Evolutionary conservation across 35 echinoderm and acorn worm species (phyloP).

Genomic region (Ptychodera flava): DNA sequence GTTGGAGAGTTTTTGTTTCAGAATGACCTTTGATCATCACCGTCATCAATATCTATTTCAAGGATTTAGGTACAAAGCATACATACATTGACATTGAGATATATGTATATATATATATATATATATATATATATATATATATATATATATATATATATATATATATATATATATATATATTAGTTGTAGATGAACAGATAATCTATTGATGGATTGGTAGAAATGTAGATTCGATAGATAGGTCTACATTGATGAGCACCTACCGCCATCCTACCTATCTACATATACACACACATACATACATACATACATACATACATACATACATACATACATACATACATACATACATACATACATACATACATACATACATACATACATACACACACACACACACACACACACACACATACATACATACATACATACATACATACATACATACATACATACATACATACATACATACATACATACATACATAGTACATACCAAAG

Average conservation of each 20-base stretch:
- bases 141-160: too few relatives aligned
- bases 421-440: not conserved
- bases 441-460: slow-evolving; percentile 2
- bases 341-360: not conserved
- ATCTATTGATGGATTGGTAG: too few relatives aligned
- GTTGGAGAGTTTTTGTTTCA: too few relatives aligned
- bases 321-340: not conserved
- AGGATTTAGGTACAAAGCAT: too few relatives aligned
- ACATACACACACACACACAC: not conserved
- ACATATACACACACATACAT: not conserved
- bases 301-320: not conserved
- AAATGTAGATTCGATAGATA: too few relatives aligned
- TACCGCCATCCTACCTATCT: not conserved
- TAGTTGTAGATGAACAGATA: too few relatives aligned
- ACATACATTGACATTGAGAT: too few relatives aligned
- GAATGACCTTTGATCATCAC: too few relatives aligned
- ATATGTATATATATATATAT: too few relatives aligned
- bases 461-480: slow-evolving; percentile 2
- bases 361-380: not conserved
- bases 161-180: too few relatives aligned
- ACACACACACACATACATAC: not conserved
- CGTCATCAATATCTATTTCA: too few relatives aligned
- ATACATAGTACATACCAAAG: not conserved
- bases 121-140: too few relatives aligned
- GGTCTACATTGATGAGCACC: not conserved